Evolutionary conservation across 2,888 invertebrate species (phyloP).

Genomic region (Meteorus cinctellus): DNA sequence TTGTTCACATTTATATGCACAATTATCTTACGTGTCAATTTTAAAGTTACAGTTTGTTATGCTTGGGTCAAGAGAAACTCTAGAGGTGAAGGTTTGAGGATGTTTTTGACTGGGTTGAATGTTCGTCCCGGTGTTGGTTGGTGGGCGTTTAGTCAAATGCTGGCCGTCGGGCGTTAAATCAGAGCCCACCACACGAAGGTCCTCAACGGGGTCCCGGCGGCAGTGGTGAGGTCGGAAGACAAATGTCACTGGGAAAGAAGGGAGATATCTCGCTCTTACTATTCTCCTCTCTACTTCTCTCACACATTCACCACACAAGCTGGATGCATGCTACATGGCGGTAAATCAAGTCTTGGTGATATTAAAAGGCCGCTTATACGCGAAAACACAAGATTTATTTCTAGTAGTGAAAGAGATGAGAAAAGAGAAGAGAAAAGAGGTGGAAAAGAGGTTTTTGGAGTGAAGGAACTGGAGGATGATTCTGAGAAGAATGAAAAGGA

Average conservation of each 20-base stretch:
- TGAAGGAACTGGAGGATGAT: background rate
- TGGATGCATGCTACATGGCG: constrained; percentile 66
- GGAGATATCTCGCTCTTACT: constrained; percentile 36
- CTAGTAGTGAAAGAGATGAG: constrained; percentile 49
- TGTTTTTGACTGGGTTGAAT: constrained; percentile 8
- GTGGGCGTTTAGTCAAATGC: constrained; percentile 61
- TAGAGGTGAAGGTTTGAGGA: background rate
- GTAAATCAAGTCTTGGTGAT: constrained; percentile 72
- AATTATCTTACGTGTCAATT: background rate
- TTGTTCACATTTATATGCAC: background rate
- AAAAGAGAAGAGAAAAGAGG: constrained; percentile 40
- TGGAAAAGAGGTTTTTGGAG: constrained; percentile 41
- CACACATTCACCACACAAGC: constrained; percentile 44
- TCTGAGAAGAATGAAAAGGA: constrained; percentile 45
- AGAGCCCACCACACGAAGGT: constrained; percentile 54
- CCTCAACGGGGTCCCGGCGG: constrained; percentile 50
- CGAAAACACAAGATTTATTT: constrained; percentile 72
- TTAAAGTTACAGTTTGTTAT: background rate
- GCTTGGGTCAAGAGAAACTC: background rate
- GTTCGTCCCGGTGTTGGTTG: background rate
- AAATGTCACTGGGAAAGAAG: constrained; percentile 59
- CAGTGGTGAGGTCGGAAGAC: constrained; percentile 57
- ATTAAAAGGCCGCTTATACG: constrained; percentile 73
- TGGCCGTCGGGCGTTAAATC: constrained; percentile 59
- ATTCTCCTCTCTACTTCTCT: background rate